phyloP scores from a whole-genome alignment of 2,888 invertebrate genomes.

The Boloria euphrosyne region DNA sequence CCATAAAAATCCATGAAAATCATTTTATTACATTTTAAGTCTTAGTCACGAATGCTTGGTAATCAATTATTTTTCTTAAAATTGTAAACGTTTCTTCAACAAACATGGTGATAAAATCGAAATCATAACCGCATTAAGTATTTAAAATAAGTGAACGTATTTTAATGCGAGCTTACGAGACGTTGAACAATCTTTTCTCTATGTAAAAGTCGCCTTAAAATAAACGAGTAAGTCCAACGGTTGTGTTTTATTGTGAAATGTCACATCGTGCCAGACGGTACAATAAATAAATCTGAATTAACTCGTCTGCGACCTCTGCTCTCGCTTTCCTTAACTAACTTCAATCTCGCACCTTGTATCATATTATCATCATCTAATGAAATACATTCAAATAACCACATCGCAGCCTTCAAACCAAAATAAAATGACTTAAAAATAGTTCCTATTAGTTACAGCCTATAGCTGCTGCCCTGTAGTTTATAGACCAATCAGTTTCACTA shows the following conservation, averaged over 20 bases:
- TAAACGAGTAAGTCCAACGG: conserved; percentile 56
- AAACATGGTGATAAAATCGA: not conserved
- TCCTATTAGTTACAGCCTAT: conserved; percentile 12
- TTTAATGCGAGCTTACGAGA: conserved; percentile 56
- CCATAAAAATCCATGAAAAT: too few species aligned
- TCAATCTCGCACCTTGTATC: conserved; percentile 58
- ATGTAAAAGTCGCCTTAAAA: conserved; percentile 52
- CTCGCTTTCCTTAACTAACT: conserved; percentile 56
- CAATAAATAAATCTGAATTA: conserved; percentile 79
- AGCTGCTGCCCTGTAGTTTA: conserved; percentile 26
- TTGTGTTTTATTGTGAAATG: conserved; percentile 76
- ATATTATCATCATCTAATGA: conserved; percentile 51
- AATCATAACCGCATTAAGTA: conserved; percentile 31
- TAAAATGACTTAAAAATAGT: not conserved
- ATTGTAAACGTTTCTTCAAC: too few species aligned
- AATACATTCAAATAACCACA: conserved; percentile 28
- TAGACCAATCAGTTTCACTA: conserved; percentile 31
- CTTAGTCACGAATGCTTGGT: too few species aligned
- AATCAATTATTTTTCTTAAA: too few species aligned
- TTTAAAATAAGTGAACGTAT: conserved; percentile 40
- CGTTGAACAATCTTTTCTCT: conserved; percentile 67
- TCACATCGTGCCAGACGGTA: conserved; percentile 75
- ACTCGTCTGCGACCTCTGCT: conserved; percentile 76
- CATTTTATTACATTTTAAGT: too few species aligned
- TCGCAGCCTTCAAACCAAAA: not conserved